Conservation (phyloP, 2,113 vertebrate genomes). For the Anarrhichthys ocellatus region DNA sequence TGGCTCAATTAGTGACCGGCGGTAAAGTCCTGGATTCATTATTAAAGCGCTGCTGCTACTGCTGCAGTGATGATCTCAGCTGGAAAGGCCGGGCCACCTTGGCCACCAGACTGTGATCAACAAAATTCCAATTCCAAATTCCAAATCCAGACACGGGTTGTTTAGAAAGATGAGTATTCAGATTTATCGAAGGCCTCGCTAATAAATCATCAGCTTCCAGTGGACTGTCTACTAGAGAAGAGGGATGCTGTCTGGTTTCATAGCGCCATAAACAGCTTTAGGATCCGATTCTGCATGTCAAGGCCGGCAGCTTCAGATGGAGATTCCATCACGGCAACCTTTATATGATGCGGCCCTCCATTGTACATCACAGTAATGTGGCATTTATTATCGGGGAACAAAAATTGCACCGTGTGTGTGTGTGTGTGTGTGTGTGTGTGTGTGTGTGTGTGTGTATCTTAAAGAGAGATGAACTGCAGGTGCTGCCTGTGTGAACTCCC, state of each 20-base stretch:
- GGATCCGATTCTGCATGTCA: conserved; percentile 64
- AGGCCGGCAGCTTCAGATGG: conserved; percentile 51
- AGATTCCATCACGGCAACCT: conserved; percentile 65
- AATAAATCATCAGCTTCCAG: conserved; percentile 53
- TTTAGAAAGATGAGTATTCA: conserved; percentile 55
- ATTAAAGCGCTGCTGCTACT: conserved; percentile 9
- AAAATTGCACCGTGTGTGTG: conserved; percentile 32
- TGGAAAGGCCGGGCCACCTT: background rate
- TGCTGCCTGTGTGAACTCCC: conserved; percentile 4
- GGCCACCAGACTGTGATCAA: conserved; percentile 39
- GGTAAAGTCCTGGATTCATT: conserved; percentile 52
- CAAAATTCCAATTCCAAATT: conserved; percentile 26
- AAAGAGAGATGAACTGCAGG: background rate
- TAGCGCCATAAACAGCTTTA: conserved; percentile 60
- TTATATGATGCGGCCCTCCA: conserved; percentile 51
- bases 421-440: conserved; percentile 5
- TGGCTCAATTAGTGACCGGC: conserved; percentile 53
- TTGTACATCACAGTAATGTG: conserved; percentile 73
- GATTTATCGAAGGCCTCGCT: conserved; percentile 57
- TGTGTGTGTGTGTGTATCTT: background rate
- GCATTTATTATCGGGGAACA: conserved; percentile 61
- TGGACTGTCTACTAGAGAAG: conserved; percentile 63
- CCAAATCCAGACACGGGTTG: conserved; percentile 37
- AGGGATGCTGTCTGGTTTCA: conserved; percentile 52
- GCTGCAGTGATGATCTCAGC: conserved; percentile 30